phyloP scores from a whole-genome alignment of 2,113 vertebrate species.

The Ovis aries region ARS-UI_Ramb_v3.0 NC_056066.1:51219001-51219500 shows the following conservation, averaged over 20 bases:
- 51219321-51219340: background rate
- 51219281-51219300: background rate
- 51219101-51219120: accelerated
- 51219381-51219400: conserved; percentile 72
- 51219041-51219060: accelerated
- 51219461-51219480: conserved; percentile 73
- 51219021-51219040: conserved; percentile 74
- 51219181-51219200: background rate
- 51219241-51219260: background rate
- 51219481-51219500: conserved; percentile 68
- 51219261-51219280: background rate
- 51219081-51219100: conserved; percentile 58
- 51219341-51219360: background rate
- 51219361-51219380: background rate
- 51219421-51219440: conserved; percentile 51
- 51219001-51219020: conserved; percentile 70
- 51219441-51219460: conserved; percentile 73
- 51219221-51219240: conserved; percentile 73
- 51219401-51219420: conserved; percentile 58
- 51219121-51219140: conserved; percentile 41
- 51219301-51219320: background rate
- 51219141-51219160: conserved; percentile 74
- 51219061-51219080: conserved; percentile 77
- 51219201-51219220: background rate
- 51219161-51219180: conserved; percentile 51